Evolutionary conservation across 2,797 vertebrate species (phyloP), one percentile per base, ranked within the genome.

Genomic region (Scolopax bukidnonensis): DNA sequence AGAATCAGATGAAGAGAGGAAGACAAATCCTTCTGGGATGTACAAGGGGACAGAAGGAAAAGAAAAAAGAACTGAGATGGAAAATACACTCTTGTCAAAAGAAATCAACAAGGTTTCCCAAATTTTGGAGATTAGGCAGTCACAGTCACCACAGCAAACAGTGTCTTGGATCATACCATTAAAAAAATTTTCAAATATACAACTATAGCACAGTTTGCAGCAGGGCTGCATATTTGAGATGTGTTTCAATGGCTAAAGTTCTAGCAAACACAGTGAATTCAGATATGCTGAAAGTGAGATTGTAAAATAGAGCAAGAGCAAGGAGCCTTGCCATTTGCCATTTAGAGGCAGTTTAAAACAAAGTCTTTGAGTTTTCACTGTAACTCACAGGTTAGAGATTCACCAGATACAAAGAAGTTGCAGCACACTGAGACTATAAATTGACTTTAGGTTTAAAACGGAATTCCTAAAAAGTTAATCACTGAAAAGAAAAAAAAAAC

Each of bases 291-390:
- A 87, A 96, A 77, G 19, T 41, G 10, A 30, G 41, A 51, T 48
- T 73, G 28, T 48, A 70, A 96, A 90, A 90, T 2, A 81, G 54
- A 85, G 27, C 8, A 74, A 78, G 36, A 87, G 33, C 50, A 56
- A 87, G 53, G 12, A 84, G 18, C 15, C 25, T 87, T 95, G 41
- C 45, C 63, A 48, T 89, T 68, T 78, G 13, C n/a, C 59, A 75
- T 89, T 89, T 83, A 79, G 61, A 88, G 54, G 16, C 19, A 84
- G 75, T 90, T 93, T 83, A 73, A 96, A 96, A 68, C 64, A 70
- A 70, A 27, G 11, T 92, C 79, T 94, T 92, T 4, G 3, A 67
- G 86, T 95, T 96, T 91, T 91, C 94, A 81, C 50, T 23, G 51
- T 47, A 92, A 60, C 50, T 92, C 90, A 69, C 80, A 84, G 59